A percentile compares a stretch with the other conserved stretches of the same genome.
These are phyloP conservation scores for Cydia amplana DNA, from an alignment of 1,140 invertebrate genomes.

Conservation along the genomic window DNA sequence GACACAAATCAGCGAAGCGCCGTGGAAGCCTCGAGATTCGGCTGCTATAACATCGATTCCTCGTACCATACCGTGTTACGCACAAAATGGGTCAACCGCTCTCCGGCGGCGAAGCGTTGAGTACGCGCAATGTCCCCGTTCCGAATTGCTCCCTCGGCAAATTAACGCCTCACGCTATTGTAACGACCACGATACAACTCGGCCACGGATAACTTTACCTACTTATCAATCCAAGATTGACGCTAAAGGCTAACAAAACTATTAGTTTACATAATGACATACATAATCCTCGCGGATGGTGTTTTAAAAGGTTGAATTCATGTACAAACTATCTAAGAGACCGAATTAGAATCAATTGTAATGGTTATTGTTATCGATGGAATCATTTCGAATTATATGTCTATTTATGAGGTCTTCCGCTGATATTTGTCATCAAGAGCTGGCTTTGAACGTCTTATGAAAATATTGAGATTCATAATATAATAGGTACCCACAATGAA, in stretches of 20 bases:
- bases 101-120: conserved; percentile 48
- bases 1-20: conserved; percentile 74
- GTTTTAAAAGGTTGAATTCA: not conserved
- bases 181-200: conserved; percentile 50
- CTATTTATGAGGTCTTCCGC: too few species aligned
- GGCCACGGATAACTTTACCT: conserved; percentile 48
- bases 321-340: not conserved
- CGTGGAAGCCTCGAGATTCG: conserved; percentile 69
- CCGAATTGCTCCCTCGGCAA: conserved; percentile 63
- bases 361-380: too few species aligned
- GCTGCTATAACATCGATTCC: conserved; percentile 72
- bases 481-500: too few species aligned
- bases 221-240: conserved; percentile 30
- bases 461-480: too few species aligned
- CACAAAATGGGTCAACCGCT: conserved; percentile 73
- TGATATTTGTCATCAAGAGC: too few species aligned
- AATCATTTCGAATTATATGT: too few species aligned
- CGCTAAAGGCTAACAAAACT: not conserved
- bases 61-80: conserved; percentile 62
- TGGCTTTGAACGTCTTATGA: too few species aligned
- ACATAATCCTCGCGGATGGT: not conserved
- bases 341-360: too few species aligned
- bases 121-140: conserved; percentile 62
- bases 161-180: conserved; percentile 54
- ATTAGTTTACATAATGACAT: not conserved